phyloP scores from a whole-genome alignment of 2,888 invertebrate species.

The Adela reaumurella region DNA sequence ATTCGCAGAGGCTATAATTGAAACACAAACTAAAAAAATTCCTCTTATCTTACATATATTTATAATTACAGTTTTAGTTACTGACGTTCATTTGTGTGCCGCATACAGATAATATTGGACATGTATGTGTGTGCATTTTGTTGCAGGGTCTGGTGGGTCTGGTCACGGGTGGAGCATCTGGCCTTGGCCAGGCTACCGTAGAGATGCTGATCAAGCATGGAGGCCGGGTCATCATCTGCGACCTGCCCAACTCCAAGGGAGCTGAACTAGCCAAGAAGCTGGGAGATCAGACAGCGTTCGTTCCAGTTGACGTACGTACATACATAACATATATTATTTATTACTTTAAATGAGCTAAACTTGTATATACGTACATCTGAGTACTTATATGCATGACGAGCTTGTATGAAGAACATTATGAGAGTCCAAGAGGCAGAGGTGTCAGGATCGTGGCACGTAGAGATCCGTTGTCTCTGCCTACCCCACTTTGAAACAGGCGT shows the following conservation, averaged over 20 bases:
- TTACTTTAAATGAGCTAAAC: no score
- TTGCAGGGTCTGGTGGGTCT: constrained; percentile 76
- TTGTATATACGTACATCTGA: no score
- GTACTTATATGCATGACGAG: no score
- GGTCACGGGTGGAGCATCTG: constrained; percentile 95
- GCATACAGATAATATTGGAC: neutral
- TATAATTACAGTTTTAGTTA: neutral
- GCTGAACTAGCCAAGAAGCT: constrained; percentile 70
- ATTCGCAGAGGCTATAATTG: no score
- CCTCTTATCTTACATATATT: no score
- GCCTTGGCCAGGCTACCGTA: constrained; percentile 85
- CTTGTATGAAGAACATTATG: no score
- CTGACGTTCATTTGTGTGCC: neutral
- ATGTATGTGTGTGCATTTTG: constrained; percentile 3
- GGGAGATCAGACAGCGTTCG: constrained; percentile 74
- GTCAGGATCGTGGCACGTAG: no score
- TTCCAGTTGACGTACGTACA: constrained; percentile 75
- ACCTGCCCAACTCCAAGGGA: constrained; percentile 84
- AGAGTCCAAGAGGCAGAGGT: no score
- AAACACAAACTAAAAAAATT: no score
- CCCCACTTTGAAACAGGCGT: no score
- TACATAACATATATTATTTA: neutral
- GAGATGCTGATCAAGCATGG: constrained; percentile 82
- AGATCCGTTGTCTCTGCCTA: no score
- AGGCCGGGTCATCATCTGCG: constrained; percentile 82